A percentile compares a stretch with the other conserved stretches of the same genome.
phyloP scores from a whole-genome alignment of 2,888 invertebrate genomes.

The Cerastis rubricosa region DNA sequence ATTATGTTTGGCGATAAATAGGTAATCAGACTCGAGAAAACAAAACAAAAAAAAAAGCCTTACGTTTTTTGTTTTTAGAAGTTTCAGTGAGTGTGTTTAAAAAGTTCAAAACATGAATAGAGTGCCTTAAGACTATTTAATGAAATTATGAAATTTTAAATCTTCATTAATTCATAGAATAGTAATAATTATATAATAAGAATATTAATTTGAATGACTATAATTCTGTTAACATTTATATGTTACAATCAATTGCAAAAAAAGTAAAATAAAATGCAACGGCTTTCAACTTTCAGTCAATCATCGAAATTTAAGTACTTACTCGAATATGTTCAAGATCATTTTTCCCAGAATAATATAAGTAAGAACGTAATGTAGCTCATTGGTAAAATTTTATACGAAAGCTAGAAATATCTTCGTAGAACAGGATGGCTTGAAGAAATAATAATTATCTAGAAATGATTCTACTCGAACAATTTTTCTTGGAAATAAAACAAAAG shows the following conservation, averaged over 20 bases:
- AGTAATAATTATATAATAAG: too few species aligned
- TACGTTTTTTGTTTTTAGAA: neutral
- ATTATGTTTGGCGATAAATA: neutral
- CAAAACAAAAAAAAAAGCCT: neutral
- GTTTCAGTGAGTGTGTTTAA: neutral
- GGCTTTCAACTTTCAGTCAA: neutral
- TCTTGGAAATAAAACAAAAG: conserved; percentile 8
- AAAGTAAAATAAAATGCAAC: neutral
- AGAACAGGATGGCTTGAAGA: neutral
- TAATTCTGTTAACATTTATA: neutral
- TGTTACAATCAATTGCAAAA: neutral
- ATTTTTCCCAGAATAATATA: neutral
- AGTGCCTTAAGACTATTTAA: neutral
- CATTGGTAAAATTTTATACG: neutral
- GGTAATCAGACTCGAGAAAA: neutral
- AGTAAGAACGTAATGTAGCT: neutral
- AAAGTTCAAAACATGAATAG: too few species aligned
- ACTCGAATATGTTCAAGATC: too few species aligned
- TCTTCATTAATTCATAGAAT: neutral
- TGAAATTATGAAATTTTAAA: neutral
- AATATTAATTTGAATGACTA: neutral
- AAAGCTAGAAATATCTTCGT: neutral
- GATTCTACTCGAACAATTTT: neutral
- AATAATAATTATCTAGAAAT: conserved; percentile 1
- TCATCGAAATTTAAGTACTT: neutral